phyloP scores from a whole-genome alignment of 1,140 invertebrate species.

The Drosophila bocki region DNA sequence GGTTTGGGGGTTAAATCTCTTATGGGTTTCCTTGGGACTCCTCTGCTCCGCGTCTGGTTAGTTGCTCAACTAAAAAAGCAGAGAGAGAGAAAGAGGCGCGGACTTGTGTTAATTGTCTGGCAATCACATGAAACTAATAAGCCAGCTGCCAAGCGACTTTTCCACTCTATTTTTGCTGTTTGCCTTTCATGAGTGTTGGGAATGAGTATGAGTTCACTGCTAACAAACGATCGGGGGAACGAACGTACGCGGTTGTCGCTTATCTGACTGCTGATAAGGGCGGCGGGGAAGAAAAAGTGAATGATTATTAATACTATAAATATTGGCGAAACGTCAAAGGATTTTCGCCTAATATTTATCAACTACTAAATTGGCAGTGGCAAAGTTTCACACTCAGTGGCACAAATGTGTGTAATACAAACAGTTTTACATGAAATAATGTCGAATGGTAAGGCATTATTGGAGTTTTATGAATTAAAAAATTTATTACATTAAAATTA shows the following conservation, averaged over 20 bases:
- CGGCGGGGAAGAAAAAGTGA: slow-evolving; percentile 25
- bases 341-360: slow-evolving; percentile 68
- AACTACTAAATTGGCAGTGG: slow-evolving; percentile 47
- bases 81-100: slow-evolving; percentile 29
- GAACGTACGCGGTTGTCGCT: slow-evolving; percentile 29
- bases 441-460: not conserved
- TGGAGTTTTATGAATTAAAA: too few relatives aligned
- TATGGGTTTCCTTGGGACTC: slow-evolving; percentile 4
- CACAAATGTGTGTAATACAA: slow-evolving; percentile 7
- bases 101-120: slow-evolving; percentile 63
- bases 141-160: slow-evolving; percentile 54
- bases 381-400: slow-evolving; percentile 15
- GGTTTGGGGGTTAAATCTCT: not conserved
- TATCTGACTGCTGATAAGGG: slow-evolving; percentile 68
- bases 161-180: slow-evolving; percentile 48
- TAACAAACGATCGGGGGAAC: slow-evolving; percentile 32
- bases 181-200: slow-evolving; percentile 29
- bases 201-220: slow-evolving; percentile 49
- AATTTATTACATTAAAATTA: too few relatives aligned
- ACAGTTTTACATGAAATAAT: not conserved
- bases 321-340: slow-evolving; percentile 75
- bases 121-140: slow-evolving; percentile 74
- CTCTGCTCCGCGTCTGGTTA: slow-evolving; percentile 33
- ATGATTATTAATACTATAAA: slow-evolving; percentile 82
- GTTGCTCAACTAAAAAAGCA: slow-evolving; percentile 56